Base-by-base conservation (phyloP, 2,888 invertebrate species). In the Sylvicola cinctus region DNA sequence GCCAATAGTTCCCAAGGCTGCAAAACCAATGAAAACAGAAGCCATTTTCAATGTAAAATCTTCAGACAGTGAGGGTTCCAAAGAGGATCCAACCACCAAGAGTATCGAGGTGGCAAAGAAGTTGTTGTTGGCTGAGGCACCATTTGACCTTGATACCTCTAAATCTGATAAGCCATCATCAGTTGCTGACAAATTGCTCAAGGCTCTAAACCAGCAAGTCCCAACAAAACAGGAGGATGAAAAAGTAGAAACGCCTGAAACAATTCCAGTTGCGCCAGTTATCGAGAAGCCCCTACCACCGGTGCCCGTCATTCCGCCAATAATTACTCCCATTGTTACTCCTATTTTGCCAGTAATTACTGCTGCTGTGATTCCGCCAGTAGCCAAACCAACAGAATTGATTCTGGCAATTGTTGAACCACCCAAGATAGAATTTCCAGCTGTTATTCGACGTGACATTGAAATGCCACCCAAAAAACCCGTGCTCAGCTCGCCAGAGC, bases 111-210 rank as follows among this genome's bases (percentile, higher is more conserved):
- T 55, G 32, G 55, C 54, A 0, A 44, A 42, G 15, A 54, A 56
- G 32, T 53, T 54, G 6, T 38, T 58, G 11, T 38, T 55, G 7
- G 50, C 54, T 3, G 54, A 54, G 8, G 44, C 49, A 0, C 48
- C 49, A 3, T 35, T 36, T 16, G 36, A 40, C 4, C 42, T 55
- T 29, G 55, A 54, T 16, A 49, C 52, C 0, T 49, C 51, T 2
- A 55, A 55, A 36, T 47, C 51, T 17, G 55, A 55, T 32, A 53
- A 52, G 33, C 50, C 52, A n/a, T 65, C 67, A 1, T 70, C 70
- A 39, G 70, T 70, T 43, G 70, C 70, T 1, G 70, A 70, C 42
- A 70, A 68, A 46, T 61, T 70, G 3, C 54, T 70, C 1, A 66
- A 68, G 47, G 70, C 68, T 5, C 50, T 58, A 3, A 56, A 65